Conservation (phyloP, 2,888 invertebrate genomes). For the Gari tellinella region DNA sequence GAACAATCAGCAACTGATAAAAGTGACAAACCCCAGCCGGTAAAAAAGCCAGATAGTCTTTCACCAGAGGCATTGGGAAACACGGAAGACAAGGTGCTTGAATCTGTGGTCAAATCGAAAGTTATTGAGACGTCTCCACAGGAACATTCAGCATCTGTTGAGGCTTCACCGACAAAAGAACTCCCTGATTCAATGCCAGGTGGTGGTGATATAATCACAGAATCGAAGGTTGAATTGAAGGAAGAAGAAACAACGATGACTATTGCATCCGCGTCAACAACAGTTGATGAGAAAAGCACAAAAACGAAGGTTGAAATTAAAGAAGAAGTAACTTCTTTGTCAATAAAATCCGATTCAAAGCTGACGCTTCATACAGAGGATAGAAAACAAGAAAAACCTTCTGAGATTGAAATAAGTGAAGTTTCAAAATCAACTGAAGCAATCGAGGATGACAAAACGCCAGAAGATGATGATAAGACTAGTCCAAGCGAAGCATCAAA, state of each 20-base stretch:
- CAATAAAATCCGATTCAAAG: not conserved
- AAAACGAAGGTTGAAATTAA: not conserved
- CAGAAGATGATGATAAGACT: conserved; percentile 7
- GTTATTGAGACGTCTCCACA: conserved; percentile 34
- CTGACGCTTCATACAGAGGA: not conserved
- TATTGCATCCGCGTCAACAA: too few species aligned
- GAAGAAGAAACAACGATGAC: too few species aligned
- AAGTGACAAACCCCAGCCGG: too few species aligned
- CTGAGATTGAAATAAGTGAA: not conserved
- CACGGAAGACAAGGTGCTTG: conserved; percentile 55
- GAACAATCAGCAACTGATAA: not conserved
- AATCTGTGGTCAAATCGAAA: conserved; percentile 46
- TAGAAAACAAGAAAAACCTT: conserved; percentile 2
- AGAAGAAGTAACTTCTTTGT: conserved; percentile 2
- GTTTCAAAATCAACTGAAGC: not conserved
- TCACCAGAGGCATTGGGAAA: conserved; percentile 30
- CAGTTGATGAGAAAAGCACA: not conserved
- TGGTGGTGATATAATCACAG: not conserved
- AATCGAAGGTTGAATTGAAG: not conserved
- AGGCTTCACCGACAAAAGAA: conserved; percentile 57
- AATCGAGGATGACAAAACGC: conserved; percentile 26
- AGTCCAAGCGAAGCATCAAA: not conserved
- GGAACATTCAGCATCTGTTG: conserved; percentile 30
- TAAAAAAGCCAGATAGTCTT: too few species aligned
- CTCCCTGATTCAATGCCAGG: conserved; percentile 30